Conservation (phyloP, 2,797 vertebrate species). For the Fistularia commersonii region DNA sequence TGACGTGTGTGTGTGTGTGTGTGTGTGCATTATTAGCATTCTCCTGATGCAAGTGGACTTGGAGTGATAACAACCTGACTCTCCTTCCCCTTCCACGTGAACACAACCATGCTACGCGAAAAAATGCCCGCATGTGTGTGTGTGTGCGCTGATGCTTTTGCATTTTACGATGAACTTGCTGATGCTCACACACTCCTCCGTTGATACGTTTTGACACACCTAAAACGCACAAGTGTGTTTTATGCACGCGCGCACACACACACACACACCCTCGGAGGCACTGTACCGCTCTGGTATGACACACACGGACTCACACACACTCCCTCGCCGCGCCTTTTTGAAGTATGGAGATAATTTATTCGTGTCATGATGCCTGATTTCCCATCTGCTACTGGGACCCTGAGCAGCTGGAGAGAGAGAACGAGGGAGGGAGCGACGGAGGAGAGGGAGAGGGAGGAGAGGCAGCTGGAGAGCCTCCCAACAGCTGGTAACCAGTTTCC, state of each 20-base stretch:
- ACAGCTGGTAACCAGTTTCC: conserved; percentile 78
- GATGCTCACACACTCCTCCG: conserved; percentile 37
- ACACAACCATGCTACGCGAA: conserved; percentile 3
- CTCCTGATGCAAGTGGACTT: conserved; percentile 53
- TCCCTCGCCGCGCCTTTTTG: conserved; percentile 65
- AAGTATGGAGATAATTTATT: conserved; percentile 83
- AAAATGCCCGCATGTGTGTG: conserved; percentile 12
- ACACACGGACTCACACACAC: conserved; percentile 33
- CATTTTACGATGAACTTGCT: conserved; percentile 60
- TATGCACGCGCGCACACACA: conserved; percentile 7
- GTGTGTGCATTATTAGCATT: conserved; percentile 55
- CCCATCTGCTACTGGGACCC: conserved; percentile 81
- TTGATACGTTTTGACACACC: conserved; percentile 26
- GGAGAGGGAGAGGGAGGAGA: conserved; percentile 55
- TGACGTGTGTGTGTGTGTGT: conserved; percentile 38
- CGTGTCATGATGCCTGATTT: conserved; percentile 78
- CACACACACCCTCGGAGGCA: conserved; percentile 46
- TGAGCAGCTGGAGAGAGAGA: conserved; percentile 75
- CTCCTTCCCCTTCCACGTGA: conserved; percentile 29
- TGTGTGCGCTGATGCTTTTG: conserved; percentile 35
- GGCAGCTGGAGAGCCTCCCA: conserved; percentile 70
- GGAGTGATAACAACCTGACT: conserved; percentile 35
- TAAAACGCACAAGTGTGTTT: conserved; percentile 19
- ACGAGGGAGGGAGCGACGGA: conserved; percentile 42
- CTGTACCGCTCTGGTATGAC: conserved; percentile 39